These are phyloP conservation scores for Andrena haemorrhoa DNA, from an alignment of 2,888 invertebrate genomes.

Conservation along the genomic window DNA sequence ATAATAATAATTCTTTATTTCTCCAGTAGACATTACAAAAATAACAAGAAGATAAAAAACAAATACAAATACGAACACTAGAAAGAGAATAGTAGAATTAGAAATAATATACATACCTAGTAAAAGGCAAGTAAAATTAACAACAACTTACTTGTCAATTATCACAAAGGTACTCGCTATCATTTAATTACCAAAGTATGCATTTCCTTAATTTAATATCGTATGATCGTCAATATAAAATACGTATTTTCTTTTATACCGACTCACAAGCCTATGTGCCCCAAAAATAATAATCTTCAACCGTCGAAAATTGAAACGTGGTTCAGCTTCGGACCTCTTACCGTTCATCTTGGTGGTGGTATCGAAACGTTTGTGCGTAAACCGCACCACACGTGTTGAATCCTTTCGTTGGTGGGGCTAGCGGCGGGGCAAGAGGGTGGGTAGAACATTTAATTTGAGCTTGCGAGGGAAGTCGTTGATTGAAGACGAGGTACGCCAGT, in stretches of 20 bases:
- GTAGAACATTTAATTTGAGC: conserved; percentile 83
- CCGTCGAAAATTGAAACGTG: not conserved
- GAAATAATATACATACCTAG: no score
- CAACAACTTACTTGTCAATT: no score
- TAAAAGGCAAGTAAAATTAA: no score
- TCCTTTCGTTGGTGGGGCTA: conserved; percentile 42
- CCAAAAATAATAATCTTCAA: not conserved
- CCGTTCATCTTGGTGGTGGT: conserved; percentile 38
- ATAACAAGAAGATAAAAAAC: no score
- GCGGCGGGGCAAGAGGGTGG: conserved; percentile 70
- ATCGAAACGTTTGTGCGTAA: conserved; percentile 46
- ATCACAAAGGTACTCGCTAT: no score
- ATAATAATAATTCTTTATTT: no score
- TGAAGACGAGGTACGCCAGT: conserved; percentile 78
- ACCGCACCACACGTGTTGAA: conserved; percentile 56
- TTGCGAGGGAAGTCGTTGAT: conserved; percentile 86
- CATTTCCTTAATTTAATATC: no score
- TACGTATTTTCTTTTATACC: not conserved
- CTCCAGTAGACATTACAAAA: no score
- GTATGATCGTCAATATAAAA: no score
- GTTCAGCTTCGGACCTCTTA: conserved; percentile 35
- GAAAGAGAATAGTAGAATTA: no score
- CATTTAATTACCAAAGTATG: no score
- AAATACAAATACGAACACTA: no score
- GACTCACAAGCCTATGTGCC: not conserved